A percentile compares a stretch with the other conserved stretches of the same genome.
phyloP scores from a whole-genome alignment of 2,797 vertebrate genomes.

The Catharus ustulatus region DNA sequence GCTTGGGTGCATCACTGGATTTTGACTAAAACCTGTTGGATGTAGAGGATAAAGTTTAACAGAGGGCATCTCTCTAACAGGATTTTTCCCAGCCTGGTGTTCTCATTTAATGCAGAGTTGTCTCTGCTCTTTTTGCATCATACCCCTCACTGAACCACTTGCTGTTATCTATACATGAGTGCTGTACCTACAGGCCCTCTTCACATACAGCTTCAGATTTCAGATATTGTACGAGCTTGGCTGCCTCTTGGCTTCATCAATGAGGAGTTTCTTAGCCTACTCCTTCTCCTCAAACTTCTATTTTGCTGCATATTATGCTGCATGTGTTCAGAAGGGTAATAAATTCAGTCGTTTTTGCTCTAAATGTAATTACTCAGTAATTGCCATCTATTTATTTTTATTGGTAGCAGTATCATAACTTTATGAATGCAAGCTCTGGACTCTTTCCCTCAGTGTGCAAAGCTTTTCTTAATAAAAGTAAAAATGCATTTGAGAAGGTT shows the following conservation, averaged over 20 bases:
- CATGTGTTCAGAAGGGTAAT: neutral
- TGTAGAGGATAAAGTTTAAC: neutral
- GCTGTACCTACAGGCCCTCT: neutral
- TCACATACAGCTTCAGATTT: neutral
- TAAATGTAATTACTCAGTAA: slow-evolving; percentile 31
- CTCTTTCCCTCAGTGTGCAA: neutral
- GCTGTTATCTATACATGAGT: neutral
- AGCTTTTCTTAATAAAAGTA: neutral
- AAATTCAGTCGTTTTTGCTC: neutral
- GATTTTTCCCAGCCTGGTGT: neutral
- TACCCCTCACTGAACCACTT: neutral
- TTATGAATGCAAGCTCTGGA: neutral
- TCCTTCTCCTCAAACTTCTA: neutral
- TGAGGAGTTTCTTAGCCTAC: neutral
- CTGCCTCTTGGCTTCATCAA: neutral
- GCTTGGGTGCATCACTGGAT: neutral
- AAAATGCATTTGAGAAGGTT: neutral
- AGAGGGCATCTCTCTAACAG: neutral
- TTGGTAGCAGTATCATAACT: slow-evolving; percentile 20
- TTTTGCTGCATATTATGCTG: neutral
- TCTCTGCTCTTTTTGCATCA: neutral
- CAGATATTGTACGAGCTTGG: neutral
- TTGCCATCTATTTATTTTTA: slow-evolving; percentile 47
- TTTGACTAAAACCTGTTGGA: neutral
- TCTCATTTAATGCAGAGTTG: neutral